A percentile compares a stretch with the other conserved stretches of the same genome.
Evolutionary conservation across 2,113 vertebrate species (phyloP).

Genomic region (Perccottus glenii): DNA sequence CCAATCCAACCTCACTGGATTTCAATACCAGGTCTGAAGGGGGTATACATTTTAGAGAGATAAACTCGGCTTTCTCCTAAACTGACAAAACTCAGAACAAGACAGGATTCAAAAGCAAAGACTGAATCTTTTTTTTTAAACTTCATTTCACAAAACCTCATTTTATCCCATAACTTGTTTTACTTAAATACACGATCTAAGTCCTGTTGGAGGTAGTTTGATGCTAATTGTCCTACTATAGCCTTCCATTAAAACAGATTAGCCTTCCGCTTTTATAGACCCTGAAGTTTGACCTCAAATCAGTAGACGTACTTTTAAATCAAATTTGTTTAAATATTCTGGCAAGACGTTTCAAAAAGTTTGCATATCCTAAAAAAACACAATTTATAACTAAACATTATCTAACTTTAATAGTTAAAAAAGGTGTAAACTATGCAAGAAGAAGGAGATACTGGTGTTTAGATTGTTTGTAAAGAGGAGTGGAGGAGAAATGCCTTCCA

Average conservation of each 20-base stretch:
- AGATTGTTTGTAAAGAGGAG: constrained; percentile 4
- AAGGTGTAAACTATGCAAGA: constrained; percentile 28
- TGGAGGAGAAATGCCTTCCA: constrained; percentile 17
- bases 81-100: too few relatives aligned
- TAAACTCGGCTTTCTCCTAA: too few relatives aligned
- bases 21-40: too few relatives aligned
- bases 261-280: background rate
- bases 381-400: constrained; percentile 10
- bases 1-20: too few relatives aligned
- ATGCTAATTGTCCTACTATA: background rate
- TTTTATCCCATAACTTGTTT: too few relatives aligned
- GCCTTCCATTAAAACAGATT: too few relatives aligned
- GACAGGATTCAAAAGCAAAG: too few relatives aligned
- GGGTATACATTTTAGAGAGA: too few relatives aligned
- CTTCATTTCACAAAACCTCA: too few relatives aligned
- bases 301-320: background rate
- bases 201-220: background rate
- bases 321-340: constrained; percentile 5
- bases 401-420: constrained; percentile 20
- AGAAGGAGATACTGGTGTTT: constrained; percentile 20
- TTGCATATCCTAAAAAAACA: constrained; percentile 16
- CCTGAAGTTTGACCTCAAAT: background rate
- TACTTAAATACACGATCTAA: too few relatives aligned
- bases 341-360: constrained; percentile 27
- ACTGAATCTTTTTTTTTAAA: too few relatives aligned